A percentile compares a stretch with the other conserved stretches of the same genome.
These are phyloP conservation scores for Macrostomum cliftonense DNA, from an alignment of 2,888 invertebrate species.

Conservation along the genomic window DNA sequence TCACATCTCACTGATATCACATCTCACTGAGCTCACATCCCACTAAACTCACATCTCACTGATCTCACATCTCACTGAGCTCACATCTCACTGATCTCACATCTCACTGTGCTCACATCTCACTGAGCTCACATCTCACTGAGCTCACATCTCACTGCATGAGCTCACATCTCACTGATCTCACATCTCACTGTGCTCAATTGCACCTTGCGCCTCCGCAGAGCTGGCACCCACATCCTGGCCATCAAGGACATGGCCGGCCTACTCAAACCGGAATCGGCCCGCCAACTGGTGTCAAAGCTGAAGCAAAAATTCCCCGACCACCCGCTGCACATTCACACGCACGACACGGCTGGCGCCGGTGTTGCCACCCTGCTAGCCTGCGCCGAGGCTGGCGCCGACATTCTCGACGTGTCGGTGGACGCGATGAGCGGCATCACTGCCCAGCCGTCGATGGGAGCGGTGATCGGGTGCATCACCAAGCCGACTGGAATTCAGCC, in stretches of 20 bases:
- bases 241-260: conserved; percentile 91
- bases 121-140: no score
- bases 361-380: conserved; percentile 86
- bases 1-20: no score
- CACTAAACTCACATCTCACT: no score
- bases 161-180: no score
- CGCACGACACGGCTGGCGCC: conserved; percentile 91
- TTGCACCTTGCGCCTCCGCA: no score
- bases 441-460: conserved; percentile 97
- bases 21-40: no score
- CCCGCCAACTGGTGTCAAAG: conserved; percentile 57
- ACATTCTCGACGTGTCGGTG: conserved; percentile 87
- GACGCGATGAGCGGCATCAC: conserved; percentile 98
- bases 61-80: no score
- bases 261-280: conserved; percentile 72
- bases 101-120: no score
- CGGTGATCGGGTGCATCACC: conserved; percentile 71
- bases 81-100: no score
- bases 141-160: no score
- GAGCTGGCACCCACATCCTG: conserved; percentile 74
- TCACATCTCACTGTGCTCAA: no score
- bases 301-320: conserved; percentile 79
- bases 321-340: conserved; percentile 90
- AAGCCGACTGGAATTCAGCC: conserved; percentile 49
- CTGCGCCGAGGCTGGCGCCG: conserved; percentile 75